A percentile compares a stretch with the other conserved stretches of the same genome.
Conservation (phyloP, 2,888 invertebrate genomes). For the Lithophane semibrunnea region DNA sequence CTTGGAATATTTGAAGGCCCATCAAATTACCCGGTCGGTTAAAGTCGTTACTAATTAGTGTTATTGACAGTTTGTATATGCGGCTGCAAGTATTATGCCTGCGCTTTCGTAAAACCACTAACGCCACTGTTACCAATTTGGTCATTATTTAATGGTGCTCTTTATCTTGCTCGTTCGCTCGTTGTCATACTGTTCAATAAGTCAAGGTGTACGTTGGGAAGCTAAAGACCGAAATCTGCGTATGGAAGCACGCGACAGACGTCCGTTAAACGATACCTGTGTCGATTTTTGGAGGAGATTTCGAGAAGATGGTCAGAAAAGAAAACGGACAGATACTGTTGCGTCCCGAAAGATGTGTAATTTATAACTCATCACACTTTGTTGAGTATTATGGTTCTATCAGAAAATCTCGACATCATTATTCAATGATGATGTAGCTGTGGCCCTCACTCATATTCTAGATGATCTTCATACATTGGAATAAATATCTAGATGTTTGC, state of each 20-base stretch:
- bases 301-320: slow-evolving; percentile 11
- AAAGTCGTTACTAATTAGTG: neutral
- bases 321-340: neutral
- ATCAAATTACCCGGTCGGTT: slow-evolving; percentile 3
- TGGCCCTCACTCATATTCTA: neutral
- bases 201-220: slow-evolving; percentile 4
- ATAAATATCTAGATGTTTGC: neutral
- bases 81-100: slow-evolving; percentile 10
- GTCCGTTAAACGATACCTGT: neutral
- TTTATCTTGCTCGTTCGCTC: neutral
- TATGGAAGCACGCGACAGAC: neutral
- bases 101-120: slow-evolving; percentile 13
- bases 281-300: slow-evolving; percentile 5
- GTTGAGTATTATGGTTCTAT: neutral
- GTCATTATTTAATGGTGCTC: neutral
- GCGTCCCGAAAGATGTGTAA: neutral
- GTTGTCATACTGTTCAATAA: slow-evolving; percentile 7
- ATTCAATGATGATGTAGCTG: neutral
- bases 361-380: neutral
- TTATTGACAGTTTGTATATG: slow-evolving; percentile 14
- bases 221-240: neutral
- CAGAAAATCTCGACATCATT: slow-evolving; percentile 3
- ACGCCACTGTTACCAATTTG: slow-evolving; percentile 11
- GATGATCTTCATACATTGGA: neutral
- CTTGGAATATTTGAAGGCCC: slow-evolving; percentile 2